Conservation (phyloP, 2,113 vertebrate genomes). For the Cricetomys ansorgei region DNA sequence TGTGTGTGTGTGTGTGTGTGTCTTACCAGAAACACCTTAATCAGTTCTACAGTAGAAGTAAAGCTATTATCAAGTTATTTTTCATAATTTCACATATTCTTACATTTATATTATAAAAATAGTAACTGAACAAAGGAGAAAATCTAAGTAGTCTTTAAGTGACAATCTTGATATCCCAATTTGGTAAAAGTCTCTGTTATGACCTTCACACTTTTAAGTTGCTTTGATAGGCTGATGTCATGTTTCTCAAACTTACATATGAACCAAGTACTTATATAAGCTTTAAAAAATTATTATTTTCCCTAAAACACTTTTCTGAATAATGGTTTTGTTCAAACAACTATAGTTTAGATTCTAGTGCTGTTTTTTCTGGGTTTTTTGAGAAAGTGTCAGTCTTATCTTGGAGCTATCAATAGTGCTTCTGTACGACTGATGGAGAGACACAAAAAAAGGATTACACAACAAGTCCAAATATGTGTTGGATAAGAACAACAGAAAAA, state of each 20-base stretch:
- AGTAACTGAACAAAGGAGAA: background rate
- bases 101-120: background rate
- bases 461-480: background rate
- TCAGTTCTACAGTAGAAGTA: background rate
- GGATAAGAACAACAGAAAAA: background rate
- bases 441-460: background rate
- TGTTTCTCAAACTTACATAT: background rate
- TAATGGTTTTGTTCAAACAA: background rate
- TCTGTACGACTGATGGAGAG: background rate
- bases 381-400: background rate
- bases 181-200: background rate
- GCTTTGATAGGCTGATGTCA: background rate
- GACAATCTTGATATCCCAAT: background rate
- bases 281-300: background rate
- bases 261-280: background rate
- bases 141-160: background rate
- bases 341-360: background rate
- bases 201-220: background rate
- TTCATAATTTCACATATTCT: background rate
- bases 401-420: background rate
- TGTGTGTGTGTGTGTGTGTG: no score
- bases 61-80: background rate
- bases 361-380: background rate
- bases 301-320: background rate
- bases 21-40: background rate